phyloP scores from a whole-genome alignment of 2,113 vertebrate genomes.

The Nettapus auritus region DNA sequence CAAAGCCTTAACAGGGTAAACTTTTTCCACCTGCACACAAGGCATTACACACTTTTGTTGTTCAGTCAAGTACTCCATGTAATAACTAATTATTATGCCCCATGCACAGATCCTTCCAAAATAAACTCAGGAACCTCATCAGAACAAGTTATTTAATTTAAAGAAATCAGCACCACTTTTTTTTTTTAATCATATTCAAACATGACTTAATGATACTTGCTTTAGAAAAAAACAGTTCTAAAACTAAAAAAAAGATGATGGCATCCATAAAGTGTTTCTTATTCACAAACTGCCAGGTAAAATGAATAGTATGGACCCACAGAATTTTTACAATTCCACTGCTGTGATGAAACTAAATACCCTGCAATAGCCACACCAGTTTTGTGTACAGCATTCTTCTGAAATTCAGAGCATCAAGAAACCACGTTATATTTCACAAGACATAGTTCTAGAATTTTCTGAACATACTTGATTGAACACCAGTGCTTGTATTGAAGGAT shows the following conservation, averaged over 20 bases:
- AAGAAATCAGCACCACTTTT: neutral
- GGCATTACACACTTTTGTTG: slow-evolving; percentile 33
- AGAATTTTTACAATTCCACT: neutral
- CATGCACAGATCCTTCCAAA: neutral
- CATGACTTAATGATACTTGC: neutral
- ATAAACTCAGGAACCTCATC: neutral
- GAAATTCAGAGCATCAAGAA: neutral
- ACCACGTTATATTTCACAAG: neutral
- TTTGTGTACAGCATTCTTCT: neutral
- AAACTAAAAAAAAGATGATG: no score
- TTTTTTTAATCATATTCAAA: neutral
- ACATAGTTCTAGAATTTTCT: neutral
- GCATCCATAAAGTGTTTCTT: neutral
- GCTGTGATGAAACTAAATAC: neutral
- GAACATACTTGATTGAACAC: neutral
- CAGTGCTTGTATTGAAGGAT: neutral
- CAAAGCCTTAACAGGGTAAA: neutral
- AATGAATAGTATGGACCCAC: neutral
- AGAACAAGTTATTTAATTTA: neutral
- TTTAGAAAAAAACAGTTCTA: neutral
- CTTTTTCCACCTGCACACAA: slow-evolving; percentile 30
- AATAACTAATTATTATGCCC: neutral
- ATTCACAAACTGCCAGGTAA: neutral
- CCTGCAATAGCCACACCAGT: neutral
- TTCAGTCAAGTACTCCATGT: neutral